Conservation (phyloP, 2,113 vertebrate species). For the Chloropsis hardwickii region DNA sequence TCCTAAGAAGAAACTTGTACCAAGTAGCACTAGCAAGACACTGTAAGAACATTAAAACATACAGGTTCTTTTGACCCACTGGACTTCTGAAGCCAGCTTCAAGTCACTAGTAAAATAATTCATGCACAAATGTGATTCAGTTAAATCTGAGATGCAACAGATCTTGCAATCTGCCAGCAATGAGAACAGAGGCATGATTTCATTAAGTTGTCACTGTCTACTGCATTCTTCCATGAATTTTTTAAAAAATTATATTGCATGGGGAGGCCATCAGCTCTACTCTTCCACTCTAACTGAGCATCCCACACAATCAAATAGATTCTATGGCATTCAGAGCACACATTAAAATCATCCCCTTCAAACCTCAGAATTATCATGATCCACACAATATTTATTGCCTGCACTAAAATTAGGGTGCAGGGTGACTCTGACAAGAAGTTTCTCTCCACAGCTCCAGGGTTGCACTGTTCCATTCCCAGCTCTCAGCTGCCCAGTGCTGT, state of each 20-base stretch:
- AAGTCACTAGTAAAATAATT: not conserved
- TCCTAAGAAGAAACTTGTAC: not conserved
- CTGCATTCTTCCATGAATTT: not conserved
- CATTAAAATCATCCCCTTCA: not conserved
- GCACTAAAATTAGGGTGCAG: not conserved
- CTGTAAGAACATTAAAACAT: not conserved
- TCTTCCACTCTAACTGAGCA: not conserved
- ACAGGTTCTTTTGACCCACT: not conserved
- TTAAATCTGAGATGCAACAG: not conserved
- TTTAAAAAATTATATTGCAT: not conserved
- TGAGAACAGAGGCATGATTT: not conserved
- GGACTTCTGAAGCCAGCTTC: not conserved
- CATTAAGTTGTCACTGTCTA: not conserved
- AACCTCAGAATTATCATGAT: not conserved
- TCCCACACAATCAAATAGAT: not conserved
- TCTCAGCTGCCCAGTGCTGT: not conserved
- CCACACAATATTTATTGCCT: not conserved
- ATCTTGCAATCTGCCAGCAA: not conserved
- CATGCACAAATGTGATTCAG: not conserved
- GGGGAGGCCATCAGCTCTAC: not conserved
- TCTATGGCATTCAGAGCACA: not conserved
- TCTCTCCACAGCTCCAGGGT: accelerated
- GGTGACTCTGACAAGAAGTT: not conserved
- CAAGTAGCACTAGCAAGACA: not conserved
- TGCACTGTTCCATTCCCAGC: not conserved